Evolutionary conservation across 2,113 vertebrate genomes (phyloP).

Genomic region (Dicerorhinus sumatrensis): DNA sequence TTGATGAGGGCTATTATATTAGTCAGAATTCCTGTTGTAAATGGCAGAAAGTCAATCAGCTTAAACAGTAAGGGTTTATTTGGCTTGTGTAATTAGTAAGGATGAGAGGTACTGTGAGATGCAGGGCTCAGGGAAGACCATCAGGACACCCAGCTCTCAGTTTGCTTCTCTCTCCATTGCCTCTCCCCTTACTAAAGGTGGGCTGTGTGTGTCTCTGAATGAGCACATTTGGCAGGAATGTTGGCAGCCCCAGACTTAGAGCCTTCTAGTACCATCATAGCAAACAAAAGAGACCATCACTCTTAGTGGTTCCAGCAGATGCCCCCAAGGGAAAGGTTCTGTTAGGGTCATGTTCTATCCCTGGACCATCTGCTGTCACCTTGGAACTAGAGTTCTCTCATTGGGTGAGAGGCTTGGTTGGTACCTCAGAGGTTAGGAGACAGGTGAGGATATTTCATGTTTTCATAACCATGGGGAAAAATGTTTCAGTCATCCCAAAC

Average conservation of each 20-base stretch:
- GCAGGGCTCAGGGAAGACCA: background rate
- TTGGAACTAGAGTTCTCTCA: background rate
- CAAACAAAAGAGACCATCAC: background rate
- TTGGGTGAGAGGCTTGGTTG: background rate
- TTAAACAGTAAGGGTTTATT: background rate
- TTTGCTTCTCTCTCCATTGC: background rate
- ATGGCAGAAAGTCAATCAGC: background rate
- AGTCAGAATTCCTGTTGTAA: background rate
- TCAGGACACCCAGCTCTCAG: background rate
- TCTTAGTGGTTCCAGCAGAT: background rate
- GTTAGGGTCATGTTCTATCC: background rate
- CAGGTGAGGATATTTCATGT: background rate
- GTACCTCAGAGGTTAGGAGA: background rate
- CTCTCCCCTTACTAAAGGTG: background rate
- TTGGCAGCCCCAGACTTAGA: no score
- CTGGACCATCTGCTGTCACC: background rate
- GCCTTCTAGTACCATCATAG: background rate
- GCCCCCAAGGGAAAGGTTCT: background rate
- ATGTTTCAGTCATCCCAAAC: background rate
- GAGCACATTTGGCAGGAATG: no score
- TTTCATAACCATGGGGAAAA: background rate
- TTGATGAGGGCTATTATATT: background rate
- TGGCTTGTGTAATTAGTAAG: background rate
- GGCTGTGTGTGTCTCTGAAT: background rate
- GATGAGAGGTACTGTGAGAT: background rate